Conservation (phyloP, 2,888 invertebrate genomes). For the Acholoe squamosa region DNA sequence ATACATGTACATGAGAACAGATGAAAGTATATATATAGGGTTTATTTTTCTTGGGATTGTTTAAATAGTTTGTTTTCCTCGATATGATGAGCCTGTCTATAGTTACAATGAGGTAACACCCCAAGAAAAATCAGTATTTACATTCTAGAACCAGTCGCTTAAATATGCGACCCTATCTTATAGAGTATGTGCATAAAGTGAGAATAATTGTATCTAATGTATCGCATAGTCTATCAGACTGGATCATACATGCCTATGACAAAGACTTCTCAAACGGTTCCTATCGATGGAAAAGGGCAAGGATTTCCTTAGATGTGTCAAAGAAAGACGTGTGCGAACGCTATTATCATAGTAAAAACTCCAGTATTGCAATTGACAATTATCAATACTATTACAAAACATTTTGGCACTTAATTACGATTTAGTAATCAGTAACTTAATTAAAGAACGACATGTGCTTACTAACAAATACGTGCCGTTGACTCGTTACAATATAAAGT, state of each 20-base stretch:
- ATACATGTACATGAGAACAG: background rate
- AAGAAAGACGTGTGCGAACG: conserved; percentile 33
- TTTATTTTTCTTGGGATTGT: background rate
- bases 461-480: conserved; percentile 35
- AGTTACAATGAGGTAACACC: conserved; percentile 34
- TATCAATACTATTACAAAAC: conserved; percentile 31
- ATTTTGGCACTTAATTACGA: conserved; percentile 41
- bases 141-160: conserved; percentile 33
- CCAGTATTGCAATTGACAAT: background rate
- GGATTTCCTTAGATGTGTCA: conserved; percentile 1
- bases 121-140: conserved; percentile 36
- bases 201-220: background rate
- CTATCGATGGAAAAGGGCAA: conserved; percentile 18
- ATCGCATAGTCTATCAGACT: conserved; percentile 18
- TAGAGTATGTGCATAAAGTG: conserved; percentile 36
- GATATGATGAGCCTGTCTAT: conserved; percentile 28
- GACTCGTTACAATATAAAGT: conserved; percentile 18
- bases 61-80: conserved; percentile 4
- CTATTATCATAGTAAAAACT: background rate
- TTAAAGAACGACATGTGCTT: conserved; percentile 19
- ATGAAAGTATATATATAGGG: background rate
- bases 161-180: conserved; percentile 32
- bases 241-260: conserved; percentile 48
- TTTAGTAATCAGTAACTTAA: background rate
- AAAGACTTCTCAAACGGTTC: conserved; percentile 10